Percentiles rank a stretch among this genome's conserved stretches.
These are phyloP conservation scores for Calliopum simillimum DNA, from an alignment of 2,888 invertebrate genomes.

Conservation along the genomic window DNA sequence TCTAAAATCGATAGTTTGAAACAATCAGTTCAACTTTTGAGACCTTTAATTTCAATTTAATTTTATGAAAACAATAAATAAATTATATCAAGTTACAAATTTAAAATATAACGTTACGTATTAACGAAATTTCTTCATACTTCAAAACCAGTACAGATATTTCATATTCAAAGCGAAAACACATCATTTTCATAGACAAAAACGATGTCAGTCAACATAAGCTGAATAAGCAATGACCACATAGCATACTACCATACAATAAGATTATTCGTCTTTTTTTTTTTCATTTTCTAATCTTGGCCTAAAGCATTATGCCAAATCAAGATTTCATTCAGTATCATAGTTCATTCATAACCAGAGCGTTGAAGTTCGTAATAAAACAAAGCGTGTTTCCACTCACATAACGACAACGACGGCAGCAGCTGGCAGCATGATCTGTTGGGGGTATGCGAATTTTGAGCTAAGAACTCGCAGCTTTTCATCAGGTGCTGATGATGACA, in stretches of 20 bases:
- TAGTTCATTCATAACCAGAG: conserved; percentile 21
- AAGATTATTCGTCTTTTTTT: background rate
- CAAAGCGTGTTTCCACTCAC: conserved; percentile 26
- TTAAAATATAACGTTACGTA: no score
- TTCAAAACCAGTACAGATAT: no score
- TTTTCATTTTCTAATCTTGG: background rate
- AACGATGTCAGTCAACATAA: background rate
- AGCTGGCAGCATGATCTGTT: background rate
- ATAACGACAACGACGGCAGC: background rate
- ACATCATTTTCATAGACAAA: background rate
- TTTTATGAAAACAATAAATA: no score
- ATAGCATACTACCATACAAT: background rate
- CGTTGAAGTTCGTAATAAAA: background rate
- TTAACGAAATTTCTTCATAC: no score
- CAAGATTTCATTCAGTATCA: conserved; percentile 18
- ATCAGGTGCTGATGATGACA: background rate
- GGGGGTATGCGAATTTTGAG: background rate
- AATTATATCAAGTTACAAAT: no score
- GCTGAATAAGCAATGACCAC: background rate
- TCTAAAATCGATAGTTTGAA: no score
- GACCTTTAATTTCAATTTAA: no score
- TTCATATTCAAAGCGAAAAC: background rate
- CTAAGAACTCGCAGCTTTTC: background rate
- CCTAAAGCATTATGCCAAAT: background rate
- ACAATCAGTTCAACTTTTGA: no score